phyloP scores from a whole-genome alignment of 2,888 invertebrate species.

The Cheilosia variabilis region DNA sequence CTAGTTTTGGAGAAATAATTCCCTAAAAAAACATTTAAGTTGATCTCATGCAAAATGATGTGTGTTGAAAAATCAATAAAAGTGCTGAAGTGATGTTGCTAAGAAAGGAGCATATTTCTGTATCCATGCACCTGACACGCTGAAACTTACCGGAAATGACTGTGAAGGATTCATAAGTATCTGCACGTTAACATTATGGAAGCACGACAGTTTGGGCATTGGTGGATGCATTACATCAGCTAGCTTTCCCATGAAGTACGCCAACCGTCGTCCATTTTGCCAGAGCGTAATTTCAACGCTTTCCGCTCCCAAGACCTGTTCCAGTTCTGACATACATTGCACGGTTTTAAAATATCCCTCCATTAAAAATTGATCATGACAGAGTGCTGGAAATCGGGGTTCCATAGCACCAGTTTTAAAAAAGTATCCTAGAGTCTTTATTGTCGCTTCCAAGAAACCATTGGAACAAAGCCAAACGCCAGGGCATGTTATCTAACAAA shows the following conservation, averaged over 20 bases:
- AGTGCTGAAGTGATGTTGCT: too few relatives aligned
- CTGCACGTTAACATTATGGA: slow-evolving; percentile 80
- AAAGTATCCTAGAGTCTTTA: slow-evolving; percentile 82
- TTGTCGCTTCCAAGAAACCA: slow-evolving; percentile 81
- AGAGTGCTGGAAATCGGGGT: slow-evolving; percentile 82
- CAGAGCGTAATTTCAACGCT: slow-evolving; percentile 81
- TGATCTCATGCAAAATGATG: neutral
- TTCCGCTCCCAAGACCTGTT: slow-evolving; percentile 79
- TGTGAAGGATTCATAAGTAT: slow-evolving; percentile 81
- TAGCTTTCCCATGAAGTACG: slow-evolving; percentile 81
- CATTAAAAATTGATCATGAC: slow-evolving; percentile 81
- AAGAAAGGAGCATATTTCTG: neutral
- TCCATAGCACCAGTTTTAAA: slow-evolving; percentile 82
- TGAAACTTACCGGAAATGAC: slow-evolving; percentile 80
- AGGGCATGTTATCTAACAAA: slow-evolving; percentile 81
- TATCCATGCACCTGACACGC: too few relatives aligned
- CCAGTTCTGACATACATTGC: slow-evolving; percentile 78
- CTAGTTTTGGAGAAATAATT: slow-evolving; percentile 82
- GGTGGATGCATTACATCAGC: slow-evolving; percentile 80
- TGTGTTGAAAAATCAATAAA: neutral
- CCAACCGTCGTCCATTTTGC: slow-evolving; percentile 82
- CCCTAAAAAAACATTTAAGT: slow-evolving; percentile 77
- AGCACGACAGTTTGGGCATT: slow-evolving; percentile 78
- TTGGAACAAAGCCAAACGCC: slow-evolving; percentile 83
- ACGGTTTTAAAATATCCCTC: slow-evolving; percentile 82